A percentile compares a stretch with the other conserved stretches of the same genome.
Evolutionary conservation across 2,113 vertebrate genomes (phyloP).

Genomic region (Catharus fuscescens): DNA sequence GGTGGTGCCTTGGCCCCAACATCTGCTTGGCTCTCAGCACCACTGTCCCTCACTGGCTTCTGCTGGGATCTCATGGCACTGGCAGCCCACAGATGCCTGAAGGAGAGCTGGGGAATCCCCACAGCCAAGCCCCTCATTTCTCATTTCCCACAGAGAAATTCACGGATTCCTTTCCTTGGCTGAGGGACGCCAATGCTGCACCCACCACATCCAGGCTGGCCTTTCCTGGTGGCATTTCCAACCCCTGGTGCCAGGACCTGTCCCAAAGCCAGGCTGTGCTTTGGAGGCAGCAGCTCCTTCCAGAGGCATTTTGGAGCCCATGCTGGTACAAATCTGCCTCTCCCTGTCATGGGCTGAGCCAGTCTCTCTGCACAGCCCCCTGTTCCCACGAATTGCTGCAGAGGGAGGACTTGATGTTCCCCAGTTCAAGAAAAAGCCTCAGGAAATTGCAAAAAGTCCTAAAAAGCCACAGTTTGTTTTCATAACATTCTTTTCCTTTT

Average conservation of each 20-base stretch:
- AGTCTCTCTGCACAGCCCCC: background rate
- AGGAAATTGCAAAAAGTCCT: conserved; percentile 72
- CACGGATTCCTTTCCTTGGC: background rate
- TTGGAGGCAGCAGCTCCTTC: background rate
- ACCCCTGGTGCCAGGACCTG: background rate
- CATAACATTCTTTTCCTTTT: conserved; percentile 66
- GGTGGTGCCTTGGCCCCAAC: background rate
- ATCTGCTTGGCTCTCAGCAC: background rate
- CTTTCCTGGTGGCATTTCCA: background rate
- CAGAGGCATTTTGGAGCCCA: background rate
- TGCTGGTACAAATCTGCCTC: background rate
- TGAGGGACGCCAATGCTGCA: background rate
- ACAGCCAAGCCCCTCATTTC: background rate
- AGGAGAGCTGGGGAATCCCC: background rate
- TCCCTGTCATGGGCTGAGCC: background rate
- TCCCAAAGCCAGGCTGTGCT: background rate
- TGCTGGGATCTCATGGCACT: background rate
- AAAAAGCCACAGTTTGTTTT: conserved; percentile 65
- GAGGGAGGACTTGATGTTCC: conserved; percentile 56
- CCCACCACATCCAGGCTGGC: background rate
- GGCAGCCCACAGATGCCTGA: background rate
- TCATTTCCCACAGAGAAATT: background rate
- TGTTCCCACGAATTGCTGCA: conserved; percentile 59
- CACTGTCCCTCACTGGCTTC: accelerated
- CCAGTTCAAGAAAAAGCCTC: conserved; percentile 56